Evolutionary conservation across 2,888 invertebrate species (phyloP).

Genomic region (Ptychoptera contaminata): DNA sequence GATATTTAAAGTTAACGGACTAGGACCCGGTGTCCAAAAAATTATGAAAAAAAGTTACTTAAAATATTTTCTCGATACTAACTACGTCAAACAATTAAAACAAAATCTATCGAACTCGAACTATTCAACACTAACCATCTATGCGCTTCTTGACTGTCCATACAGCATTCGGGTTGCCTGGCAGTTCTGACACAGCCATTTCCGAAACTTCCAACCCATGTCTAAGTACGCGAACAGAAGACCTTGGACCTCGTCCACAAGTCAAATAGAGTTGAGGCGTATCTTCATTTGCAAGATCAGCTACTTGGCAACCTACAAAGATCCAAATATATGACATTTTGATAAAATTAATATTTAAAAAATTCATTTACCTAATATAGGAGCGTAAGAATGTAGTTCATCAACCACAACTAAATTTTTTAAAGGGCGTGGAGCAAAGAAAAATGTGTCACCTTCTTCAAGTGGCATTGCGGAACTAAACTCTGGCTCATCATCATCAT

Average conservation of each 20-base stretch:
- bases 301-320: slow-evolving; percentile 66
- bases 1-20: not conserved
- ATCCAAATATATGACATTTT: no score
- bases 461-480: slow-evolving; percentile 97
- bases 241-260: slow-evolving; percentile 91
- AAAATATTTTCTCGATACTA: no score
- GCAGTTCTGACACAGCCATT: slow-evolving; percentile 98
- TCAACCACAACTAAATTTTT: slow-evolving; percentile 93
- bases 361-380: slow-evolving; percentile 53
- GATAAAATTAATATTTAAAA: slow-evolving; percentile 1
- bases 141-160: slow-evolving; percentile 96
- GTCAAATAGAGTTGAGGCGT: slow-evolving; percentile 95
- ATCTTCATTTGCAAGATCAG: slow-evolving; percentile 94
- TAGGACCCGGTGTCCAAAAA: not conserved
- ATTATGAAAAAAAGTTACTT: not conserved
- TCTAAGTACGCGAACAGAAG: slow-evolving; percentile 79
- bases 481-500: slow-evolving; percentile 97
- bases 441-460: slow-evolving; percentile 98
- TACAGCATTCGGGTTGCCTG: slow-evolving; percentile 99
- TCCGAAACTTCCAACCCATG: slow-evolving; percentile 98
- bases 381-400: slow-evolving; percentile 90
- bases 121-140: slow-evolving; percentile 62
- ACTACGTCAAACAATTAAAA: no score
- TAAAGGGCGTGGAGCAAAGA: slow-evolving; percentile 87
- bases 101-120: no score